These are phyloP conservation scores for Leptopilina boulardi DNA, from an alignment of 1,140 invertebrate species.

Conservation along the genomic window DNA sequence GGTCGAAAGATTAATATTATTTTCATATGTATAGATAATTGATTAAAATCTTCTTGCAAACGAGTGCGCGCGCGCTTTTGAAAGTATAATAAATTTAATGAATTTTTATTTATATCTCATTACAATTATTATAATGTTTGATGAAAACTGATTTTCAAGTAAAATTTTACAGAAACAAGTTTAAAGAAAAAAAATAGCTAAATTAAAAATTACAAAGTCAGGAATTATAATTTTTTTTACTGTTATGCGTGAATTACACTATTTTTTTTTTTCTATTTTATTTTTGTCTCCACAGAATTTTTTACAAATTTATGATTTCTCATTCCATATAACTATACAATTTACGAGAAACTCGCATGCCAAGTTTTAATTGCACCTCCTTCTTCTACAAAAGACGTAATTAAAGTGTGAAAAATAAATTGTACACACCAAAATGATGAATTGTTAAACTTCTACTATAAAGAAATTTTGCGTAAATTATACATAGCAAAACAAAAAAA, in stretches of 20 bases:
- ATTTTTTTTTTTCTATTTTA: not conserved
- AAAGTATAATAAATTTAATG: constrained; percentile 7
- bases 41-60: not conserved
- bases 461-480: not conserved
- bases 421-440: not conserved
- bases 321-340: not conserved
- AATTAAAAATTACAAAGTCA: not conserved
- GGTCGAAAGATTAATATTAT: not conserved
- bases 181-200: not conserved
- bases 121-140: too few relatives aligned
- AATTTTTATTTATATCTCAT: not conserved
- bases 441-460: not conserved
- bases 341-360: constrained; percentile 19
- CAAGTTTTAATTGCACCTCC: constrained; percentile 8
- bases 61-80: not conserved
- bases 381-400: constrained; percentile 6
- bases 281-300: not conserved
- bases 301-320: not conserved
- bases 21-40: not conserved
- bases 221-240: constrained; percentile 9
- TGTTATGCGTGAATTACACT: not conserved
- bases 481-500: not conserved
- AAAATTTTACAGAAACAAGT: too few relatives aligned
- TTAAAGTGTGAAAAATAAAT: constrained; percentile 27
- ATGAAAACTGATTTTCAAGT: too few relatives aligned